These are phyloP conservation scores for Dinocampus coccinellae DNA, from an alignment of 2,888 invertebrate genomes.

Conservation along the genomic window DNA sequence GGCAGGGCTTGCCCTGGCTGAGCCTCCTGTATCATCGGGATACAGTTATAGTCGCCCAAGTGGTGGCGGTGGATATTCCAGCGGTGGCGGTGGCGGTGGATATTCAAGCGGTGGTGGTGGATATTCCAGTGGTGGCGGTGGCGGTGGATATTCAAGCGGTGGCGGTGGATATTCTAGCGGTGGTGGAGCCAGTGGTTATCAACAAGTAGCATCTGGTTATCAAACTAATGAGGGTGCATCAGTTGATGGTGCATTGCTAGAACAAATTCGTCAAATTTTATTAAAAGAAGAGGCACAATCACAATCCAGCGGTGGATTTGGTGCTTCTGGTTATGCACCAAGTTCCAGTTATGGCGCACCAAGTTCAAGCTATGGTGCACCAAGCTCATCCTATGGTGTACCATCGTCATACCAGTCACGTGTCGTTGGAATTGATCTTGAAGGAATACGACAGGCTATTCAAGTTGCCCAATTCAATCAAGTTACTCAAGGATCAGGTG, in stretches of 20 bases:
- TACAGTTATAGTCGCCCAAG: constrained; percentile 73
- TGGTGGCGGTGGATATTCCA: constrained; percentile 67
- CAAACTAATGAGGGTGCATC: constrained; percentile 87
- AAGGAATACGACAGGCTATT: constrained; percentile 88
- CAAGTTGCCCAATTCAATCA: constrained; percentile 90
- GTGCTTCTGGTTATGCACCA: constrained; percentile 69
- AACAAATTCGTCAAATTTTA: constrained; percentile 87
- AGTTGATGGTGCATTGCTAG: constrained; percentile 84
- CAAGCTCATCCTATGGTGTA: constrained; percentile 78
- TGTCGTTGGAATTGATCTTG: constrained; percentile 87
- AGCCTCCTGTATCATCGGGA: constrained; percentile 73
- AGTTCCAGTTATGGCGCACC: constrained; percentile 71
- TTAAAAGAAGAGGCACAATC: constrained; percentile 83
- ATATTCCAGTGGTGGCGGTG: constrained; percentile 63
- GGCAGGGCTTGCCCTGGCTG: constrained; percentile 81
- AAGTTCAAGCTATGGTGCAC: constrained; percentile 69
- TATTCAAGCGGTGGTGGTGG: constrained; percentile 67
- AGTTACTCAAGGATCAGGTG: constrained; percentile 70
- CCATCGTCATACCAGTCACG: constrained; percentile 72
- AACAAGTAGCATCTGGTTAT: constrained; percentile 82
- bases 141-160: constrained; percentile 61
- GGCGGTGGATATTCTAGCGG: constrained; percentile 57
- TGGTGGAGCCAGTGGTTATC: constrained; percentile 79
- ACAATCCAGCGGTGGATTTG: constrained; percentile 72
- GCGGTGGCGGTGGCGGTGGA: constrained; percentile 68